phyloP scores from a whole-genome alignment of 1,140 invertebrate genomes.

The Pentalonia nigronervosa region DNA sequence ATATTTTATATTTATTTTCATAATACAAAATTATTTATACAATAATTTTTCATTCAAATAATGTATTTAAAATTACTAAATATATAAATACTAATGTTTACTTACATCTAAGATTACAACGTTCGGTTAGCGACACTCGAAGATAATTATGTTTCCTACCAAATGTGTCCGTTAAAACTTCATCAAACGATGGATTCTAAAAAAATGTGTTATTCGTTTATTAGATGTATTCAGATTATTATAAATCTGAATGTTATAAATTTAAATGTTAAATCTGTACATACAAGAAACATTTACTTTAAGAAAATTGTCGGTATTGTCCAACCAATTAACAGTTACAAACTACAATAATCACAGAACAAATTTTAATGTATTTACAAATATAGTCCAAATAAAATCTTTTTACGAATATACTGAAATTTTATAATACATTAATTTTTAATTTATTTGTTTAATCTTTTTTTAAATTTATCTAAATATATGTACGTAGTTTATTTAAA shows the following conservation, averaged over 20 bases:
- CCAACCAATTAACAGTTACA: background rate
- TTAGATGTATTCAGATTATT: background rate
- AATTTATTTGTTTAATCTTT: too few species aligned
- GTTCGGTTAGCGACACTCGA: conserved; percentile 93
- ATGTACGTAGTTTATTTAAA: too few species aligned
- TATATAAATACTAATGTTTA: conserved; percentile 55
- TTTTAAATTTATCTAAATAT: too few species aligned
- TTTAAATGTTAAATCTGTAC: background rate
- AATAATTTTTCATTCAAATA: background rate
- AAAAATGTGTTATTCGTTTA: background rate
- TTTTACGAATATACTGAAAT: too few species aligned
- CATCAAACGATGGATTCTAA: conserved; percentile 15
- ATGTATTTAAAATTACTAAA: background rate
- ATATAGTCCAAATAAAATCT: background rate
- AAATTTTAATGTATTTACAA: background rate
- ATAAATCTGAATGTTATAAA: too few species aligned
- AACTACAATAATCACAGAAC: background rate
- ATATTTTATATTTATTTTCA: background rate
- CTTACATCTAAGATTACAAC: conserved; percentile 96
- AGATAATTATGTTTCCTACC: conserved; percentile 91
- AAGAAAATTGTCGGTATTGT: background rate
- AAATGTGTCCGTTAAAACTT: conserved; percentile 79
- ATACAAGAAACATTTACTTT: background rate
- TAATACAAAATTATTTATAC: background rate
- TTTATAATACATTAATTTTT: too few species aligned